These are phyloP conservation scores for Parauchenoglanis punctatus DNA, from an alignment of 2,797 vertebrate genomes.

Conservation along the genomic window DNA sequence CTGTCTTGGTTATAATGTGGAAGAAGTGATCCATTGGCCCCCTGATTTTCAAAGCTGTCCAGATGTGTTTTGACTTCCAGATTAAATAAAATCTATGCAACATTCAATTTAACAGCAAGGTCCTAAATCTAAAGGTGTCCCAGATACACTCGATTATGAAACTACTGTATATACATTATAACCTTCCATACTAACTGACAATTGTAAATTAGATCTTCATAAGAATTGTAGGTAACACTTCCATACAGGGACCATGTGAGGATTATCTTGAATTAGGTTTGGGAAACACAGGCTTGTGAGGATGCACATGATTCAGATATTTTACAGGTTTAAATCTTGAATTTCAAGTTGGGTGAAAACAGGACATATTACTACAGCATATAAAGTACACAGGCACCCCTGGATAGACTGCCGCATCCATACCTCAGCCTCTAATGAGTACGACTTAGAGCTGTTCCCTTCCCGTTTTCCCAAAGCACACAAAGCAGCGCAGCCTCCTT, in stretches of 20 bases:
- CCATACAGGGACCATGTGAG: not conserved
- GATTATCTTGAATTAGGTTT: not conserved
- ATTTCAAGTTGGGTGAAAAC: not conserved
- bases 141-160: not conserved
- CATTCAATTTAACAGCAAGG: not conserved
- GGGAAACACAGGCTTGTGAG: not conserved
- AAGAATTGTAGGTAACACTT: not conserved
- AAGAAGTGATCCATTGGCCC: not conserved
- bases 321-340: no score
- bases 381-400: not conserved
- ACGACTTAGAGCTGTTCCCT: not conserved
- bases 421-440: not conserved
- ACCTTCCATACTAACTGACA: not conserved
- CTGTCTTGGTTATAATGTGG: not conserved
- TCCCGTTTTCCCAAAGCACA: slow-evolving; percentile 11
- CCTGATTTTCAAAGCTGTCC: not conserved
- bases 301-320: not conserved
- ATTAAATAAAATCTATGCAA: not conserved
- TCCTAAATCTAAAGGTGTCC: not conserved
- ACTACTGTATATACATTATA: not conserved
- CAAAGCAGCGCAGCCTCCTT: not conserved
- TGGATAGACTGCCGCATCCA: not conserved
- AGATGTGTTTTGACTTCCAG: not conserved
- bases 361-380: not conserved
- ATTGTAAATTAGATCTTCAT: not conserved